These are phyloP conservation scores for Jaculus jaculus DNA, from an alignment of 2,113 vertebrate species.

Conservation along the genomic window DNA sequence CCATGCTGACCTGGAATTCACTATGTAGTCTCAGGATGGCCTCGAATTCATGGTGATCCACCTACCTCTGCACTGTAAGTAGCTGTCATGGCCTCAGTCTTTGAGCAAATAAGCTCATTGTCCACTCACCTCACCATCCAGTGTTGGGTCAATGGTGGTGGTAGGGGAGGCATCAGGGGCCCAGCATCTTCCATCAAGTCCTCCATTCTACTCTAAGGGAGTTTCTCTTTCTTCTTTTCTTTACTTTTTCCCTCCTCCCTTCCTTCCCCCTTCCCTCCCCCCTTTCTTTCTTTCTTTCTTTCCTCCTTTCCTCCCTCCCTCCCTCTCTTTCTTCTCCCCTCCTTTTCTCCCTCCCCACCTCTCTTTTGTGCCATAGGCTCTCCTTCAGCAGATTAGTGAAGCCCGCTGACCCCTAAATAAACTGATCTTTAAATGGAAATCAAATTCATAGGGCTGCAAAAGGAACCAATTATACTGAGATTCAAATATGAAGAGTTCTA, in stretches of 20 bases:
- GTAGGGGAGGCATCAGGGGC: background rate
- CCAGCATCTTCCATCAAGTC: background rate
- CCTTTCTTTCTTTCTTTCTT: too few species aligned
- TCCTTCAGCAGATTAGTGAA: background rate
- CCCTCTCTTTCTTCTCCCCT: too few species aligned
- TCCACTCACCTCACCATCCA: background rate
- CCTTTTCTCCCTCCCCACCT: too few species aligned
- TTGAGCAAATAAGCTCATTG: conserved; percentile 36
- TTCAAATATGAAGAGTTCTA: conserved; percentile 32
- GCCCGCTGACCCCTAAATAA: background rate
- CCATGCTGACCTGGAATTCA: too few species aligned
- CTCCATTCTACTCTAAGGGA: background rate
- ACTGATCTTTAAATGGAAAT: conserved; percentile 28
- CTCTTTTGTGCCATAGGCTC: background rate
- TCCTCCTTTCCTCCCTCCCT: too few species aligned
- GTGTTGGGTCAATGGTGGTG: background rate
- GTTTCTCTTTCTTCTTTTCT: too few species aligned
- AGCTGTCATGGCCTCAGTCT: background rate
- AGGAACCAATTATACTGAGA: background rate
- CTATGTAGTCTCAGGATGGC: too few species aligned
- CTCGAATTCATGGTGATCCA: too few species aligned
- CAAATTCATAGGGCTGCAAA: background rate
- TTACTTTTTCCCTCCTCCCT: too few species aligned
- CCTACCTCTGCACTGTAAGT: background rate
- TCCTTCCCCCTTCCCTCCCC: too few species aligned